These are phyloP conservation scores for Luscinia luscinia DNA, from an alignment of 2,797 vertebrate genomes.

Conservation along the genomic window DNA sequence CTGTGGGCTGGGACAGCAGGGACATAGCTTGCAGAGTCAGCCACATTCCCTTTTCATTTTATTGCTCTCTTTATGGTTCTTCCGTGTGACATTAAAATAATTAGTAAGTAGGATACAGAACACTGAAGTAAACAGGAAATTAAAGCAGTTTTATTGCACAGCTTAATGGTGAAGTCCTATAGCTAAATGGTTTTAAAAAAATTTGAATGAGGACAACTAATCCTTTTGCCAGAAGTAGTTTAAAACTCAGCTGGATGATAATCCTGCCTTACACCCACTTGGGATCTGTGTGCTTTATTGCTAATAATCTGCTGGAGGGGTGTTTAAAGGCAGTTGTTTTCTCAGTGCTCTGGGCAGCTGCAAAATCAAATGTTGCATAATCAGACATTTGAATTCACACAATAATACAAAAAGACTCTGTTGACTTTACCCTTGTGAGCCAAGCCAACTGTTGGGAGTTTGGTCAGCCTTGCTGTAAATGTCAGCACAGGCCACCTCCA, in stretches of 20 bases:
- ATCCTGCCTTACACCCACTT: conserved; percentile 1
- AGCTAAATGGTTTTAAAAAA: conserved; percentile 8
- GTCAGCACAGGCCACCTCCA: not conserved
- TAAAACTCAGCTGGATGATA: conserved; percentile 53
- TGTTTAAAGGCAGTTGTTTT: conserved; percentile 26
- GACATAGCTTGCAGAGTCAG: not conserved
- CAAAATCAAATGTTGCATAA: conserved; percentile 31
- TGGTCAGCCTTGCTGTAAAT: not conserved
- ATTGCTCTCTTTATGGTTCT: conserved; percentile 47
- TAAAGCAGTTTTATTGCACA: conserved; percentile 43
- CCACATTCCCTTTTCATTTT: conserved; percentile 10
- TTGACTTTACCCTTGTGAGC: not conserved
- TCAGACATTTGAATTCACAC: not conserved
- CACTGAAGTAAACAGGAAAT: conserved; percentile 60
- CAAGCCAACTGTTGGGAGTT: not conserved
- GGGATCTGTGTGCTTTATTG: not conserved
- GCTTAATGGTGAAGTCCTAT: conserved; percentile 16
- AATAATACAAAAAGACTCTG: not conserved
- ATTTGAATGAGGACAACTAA: conserved; percentile 1
- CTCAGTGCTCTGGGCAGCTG: not conserved
- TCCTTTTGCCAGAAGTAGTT: conserved; percentile 35
- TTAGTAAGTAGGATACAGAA: conserved; percentile 45
- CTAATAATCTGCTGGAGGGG: conserved; percentile 34
- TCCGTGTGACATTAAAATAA: conserved; percentile 48
- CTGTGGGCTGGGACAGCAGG: not conserved